phyloP scores from a whole-genome alignment of 1,140 invertebrate species.

The Caenorhabditis elegans region DNA sequence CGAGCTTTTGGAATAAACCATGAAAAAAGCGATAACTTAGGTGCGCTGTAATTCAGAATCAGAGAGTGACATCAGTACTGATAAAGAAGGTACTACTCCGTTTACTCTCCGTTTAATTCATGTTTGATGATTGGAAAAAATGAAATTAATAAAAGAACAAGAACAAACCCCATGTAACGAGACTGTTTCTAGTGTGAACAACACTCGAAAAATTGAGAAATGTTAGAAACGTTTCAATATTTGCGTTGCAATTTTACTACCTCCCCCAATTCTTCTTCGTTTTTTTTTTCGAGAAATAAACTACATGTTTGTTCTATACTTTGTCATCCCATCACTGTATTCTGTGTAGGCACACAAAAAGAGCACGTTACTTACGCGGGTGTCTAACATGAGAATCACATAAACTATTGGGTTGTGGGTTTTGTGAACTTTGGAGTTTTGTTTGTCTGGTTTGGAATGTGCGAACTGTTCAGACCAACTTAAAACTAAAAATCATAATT shows the following conservation, averaged over 20 bases:
- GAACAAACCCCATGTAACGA: not conserved
- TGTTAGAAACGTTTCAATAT: not conserved
- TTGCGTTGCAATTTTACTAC: not conserved
- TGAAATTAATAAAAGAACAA: not conserved
- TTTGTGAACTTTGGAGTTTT: not conserved
- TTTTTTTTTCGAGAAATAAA: not conserved
- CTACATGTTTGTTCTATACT: constrained; percentile 12
- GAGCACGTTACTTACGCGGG: not conserved
- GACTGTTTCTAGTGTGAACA: not conserved
- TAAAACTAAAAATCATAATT: too few relatives aligned
- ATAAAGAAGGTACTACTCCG: too few relatives aligned
- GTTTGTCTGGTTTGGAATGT: not conserved
- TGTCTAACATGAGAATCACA: not conserved
- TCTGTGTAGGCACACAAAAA: not conserved
- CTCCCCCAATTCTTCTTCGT: not conserved
- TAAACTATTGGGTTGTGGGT: not conserved
- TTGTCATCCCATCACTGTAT: not conserved
- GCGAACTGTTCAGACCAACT: too few relatives aligned
- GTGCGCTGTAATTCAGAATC: too few relatives aligned
- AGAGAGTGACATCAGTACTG: too few relatives aligned
- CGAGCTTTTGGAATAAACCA: too few relatives aligned
- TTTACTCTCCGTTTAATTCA: too few relatives aligned
- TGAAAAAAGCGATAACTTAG: too few relatives aligned
- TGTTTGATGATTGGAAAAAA: not conserved
- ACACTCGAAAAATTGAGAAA: not conserved